Percentiles rank a stretch among this genome's conserved stretches.
phyloP scores from a whole-genome alignment of 2,888 invertebrate species.

The Yponomeuta cagnagella region DNA sequence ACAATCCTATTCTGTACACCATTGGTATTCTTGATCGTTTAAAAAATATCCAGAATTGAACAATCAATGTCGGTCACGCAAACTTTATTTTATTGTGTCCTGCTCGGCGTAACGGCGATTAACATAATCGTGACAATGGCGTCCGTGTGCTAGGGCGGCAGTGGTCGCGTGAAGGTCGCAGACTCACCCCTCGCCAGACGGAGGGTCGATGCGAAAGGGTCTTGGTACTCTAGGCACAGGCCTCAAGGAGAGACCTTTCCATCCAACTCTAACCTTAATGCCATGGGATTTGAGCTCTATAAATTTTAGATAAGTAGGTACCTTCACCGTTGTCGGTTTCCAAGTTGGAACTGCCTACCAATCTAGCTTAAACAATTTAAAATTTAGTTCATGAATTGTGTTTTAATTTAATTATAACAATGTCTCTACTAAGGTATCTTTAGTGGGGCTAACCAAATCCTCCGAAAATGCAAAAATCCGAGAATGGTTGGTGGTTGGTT shows the following conservation, averaged over 20 bases:
- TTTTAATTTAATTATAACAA: no score
- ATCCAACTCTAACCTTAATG: background rate
- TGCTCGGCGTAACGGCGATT: slow-evolving; percentile 20
- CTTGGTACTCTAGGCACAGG: slow-evolving; percentile 17
- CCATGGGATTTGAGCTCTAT: background rate
- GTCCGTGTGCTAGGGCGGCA: slow-evolving; percentile 27
- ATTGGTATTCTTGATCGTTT: slow-evolving; percentile 6
- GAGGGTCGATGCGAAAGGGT: slow-evolving; percentile 40
- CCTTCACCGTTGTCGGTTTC: background rate
- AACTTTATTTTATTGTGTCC: slow-evolving; percentile 6
- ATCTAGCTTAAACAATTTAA: no score
- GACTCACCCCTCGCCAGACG: slow-evolving; percentile 55
- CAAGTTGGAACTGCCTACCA: no score
- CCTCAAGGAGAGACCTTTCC: background rate
- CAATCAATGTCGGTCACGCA: slow-evolving; percentile 5
- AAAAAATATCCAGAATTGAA: slow-evolving; percentile 7
- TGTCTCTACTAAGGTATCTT: no score
- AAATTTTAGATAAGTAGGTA: background rate
- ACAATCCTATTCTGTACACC: slow-evolving; percentile 27
- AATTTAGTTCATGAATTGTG: no score
- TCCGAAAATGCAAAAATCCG: no score
- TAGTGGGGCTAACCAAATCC: no score
- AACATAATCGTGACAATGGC: slow-evolving; percentile 18
- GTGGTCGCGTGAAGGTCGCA: slow-evolving; percentile 36
- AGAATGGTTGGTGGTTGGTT: no score